Conservation (phyloP, 2,797 vertebrate genomes). For the Rhabdophis nuchalis region DNA sequence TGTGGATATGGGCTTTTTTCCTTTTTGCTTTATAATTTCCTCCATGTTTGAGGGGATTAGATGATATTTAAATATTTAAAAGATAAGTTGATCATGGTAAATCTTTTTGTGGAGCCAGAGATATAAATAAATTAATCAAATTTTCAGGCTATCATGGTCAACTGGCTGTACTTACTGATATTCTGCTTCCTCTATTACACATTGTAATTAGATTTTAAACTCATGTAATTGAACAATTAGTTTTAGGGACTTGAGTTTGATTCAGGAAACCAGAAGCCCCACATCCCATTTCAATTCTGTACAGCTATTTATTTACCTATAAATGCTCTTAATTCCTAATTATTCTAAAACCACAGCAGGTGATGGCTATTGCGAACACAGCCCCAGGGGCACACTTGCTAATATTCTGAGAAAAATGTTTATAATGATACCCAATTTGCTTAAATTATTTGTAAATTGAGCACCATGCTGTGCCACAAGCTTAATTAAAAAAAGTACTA, state of each 20-base stretch:
- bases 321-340: slow-evolving; percentile 34
- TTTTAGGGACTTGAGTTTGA: slow-evolving; percentile 9
- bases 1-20: neutral
- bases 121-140: neutral
- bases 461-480: slow-evolving; percentile 17
- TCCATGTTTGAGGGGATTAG: neutral
- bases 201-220: slow-evolving; percentile 1
- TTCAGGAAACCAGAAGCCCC: slow-evolving; percentile 22
- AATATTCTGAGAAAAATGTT: slow-evolving; percentile 22
- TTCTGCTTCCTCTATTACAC: slow-evolving; percentile 2
- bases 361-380: slow-evolving; percentile 30
- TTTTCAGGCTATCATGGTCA: neutral
- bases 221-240: slow-evolving; percentile 14
- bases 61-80: neutral
- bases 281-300: neutral
- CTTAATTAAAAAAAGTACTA: slow-evolving; percentile 48
- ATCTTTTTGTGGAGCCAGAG: neutral
- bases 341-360: slow-evolving; percentile 32
- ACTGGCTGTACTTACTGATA: neutral
- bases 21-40: neutral
- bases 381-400: slow-evolving; percentile 4
- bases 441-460: slow-evolving; percentile 42
- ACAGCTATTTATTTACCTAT: slow-evolving; percentile 25
- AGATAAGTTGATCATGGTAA: neutral
- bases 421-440: slow-evolving; percentile 24